phyloP scores from a whole-genome alignment of 2,113 vertebrate genomes.

The Eretmodus cyanostictus region DNA sequence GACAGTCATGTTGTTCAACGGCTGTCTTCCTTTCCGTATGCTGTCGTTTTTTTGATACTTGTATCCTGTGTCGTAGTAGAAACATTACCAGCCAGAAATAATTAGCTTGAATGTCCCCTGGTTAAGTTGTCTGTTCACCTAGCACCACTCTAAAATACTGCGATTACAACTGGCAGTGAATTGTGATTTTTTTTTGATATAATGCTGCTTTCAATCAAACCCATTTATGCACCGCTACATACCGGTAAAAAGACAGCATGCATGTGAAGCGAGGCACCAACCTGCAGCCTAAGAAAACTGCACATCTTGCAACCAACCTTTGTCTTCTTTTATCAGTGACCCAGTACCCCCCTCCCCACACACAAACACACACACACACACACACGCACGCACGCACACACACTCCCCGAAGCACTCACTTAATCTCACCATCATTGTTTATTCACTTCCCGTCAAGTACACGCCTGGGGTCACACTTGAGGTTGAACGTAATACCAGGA shows the following conservation, averaged over 20 bases:
- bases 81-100: not conserved
- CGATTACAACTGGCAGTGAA: not conserved
- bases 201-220: not conserved
- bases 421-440: conserved; percentile 30
- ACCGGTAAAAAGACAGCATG: not conserved
- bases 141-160: not conserved
- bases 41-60: not conserved
- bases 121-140: not conserved
- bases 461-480: conserved; percentile 12
- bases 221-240: not conserved
- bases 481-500: conserved; percentile 48
- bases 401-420: not conserved
- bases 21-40: not conserved
- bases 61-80: not conserved
- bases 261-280: not conserved
- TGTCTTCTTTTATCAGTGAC: not conserved
- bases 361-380: fast-evolving
- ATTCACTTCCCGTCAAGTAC: conserved; percentile 64
- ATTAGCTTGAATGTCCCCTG: not conserved
- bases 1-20: not conserved
- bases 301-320: not conserved
- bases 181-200: not conserved
- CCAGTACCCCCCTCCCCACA: not conserved
- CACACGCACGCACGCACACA: fast-evolving
- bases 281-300: not conserved